Evolutionary conservation across 2,797 vertebrate species (phyloP), one percentile per base, ranked within the genome.

Genomic region (Coracias cyanogaster): DNA sequence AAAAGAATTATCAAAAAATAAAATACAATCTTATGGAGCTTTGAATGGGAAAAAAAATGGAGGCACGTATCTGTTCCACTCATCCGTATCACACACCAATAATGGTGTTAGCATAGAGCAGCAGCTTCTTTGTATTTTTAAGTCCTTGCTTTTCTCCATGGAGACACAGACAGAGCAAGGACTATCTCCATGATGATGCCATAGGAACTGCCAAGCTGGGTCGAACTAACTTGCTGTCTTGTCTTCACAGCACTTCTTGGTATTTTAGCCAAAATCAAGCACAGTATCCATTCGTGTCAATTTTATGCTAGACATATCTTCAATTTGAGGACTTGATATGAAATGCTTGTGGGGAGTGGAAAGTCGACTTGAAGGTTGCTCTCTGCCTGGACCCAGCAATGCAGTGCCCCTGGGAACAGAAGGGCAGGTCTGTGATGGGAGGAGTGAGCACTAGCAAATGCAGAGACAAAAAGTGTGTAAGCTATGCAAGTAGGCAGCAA

Each of bases 321-420:
- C 21, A 7, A 0, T 73, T 51, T 49, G 18, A 62, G 33, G 26
- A 39, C 33, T 55, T 45, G n/a, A 10, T 48, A 10, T 80, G 28
- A 25, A 31, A 28, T 28, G 61, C 12, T 5, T 49, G 10, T 74
- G 74, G n/a, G 37, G 41, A 79, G 39, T 10, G 31, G 49, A 46
- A 82, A 46, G 28, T 57, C 18, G 22, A 12, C 21, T 10, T 58
- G 55, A 58, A 48, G 17, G 39, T 92, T 72, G 41, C 43, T 45
- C 41, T 74, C 1, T 52, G 64, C 31, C 55, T 80, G 33, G 28
- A 10, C 60, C 33, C 1, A 45, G 21, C 28, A 15, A 7, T 10
- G n/a, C 7, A 12, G 20, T 7, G 14, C 7, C 4, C 7, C 7
- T 2, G 14, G n/a, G 43, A 70, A 4, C 1, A 25, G 52, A 45